Base-by-base conservation (phyloP, 37 sponge, comb jelly and placozoan genomes). In the Theonella swinhoei region DNA sequence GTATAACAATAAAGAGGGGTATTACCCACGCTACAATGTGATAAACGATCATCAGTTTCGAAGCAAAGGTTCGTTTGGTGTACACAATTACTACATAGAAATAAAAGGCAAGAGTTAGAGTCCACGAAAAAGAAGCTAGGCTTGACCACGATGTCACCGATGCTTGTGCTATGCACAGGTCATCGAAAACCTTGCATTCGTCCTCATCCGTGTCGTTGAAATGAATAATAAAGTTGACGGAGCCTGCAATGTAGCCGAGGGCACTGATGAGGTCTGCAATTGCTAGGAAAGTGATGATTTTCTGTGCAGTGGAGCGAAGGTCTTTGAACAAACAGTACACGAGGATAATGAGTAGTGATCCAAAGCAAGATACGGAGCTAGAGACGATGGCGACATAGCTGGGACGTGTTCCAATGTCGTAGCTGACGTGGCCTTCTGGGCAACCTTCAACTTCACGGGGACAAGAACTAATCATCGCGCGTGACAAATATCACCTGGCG, bases 231-330 rank as follows among this genome's bases (percentile, higher is more conserved):
- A 60, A 79, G 64, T 80, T 80, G 3, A 62, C 36, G 3, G 91
- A 80, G 14, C 86, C 86, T 4, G 70, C 33, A 31, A 91, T 81
- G 80, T 91, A 91, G 28, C 91, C 87, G 11, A 64, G 40, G 66
- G 87, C 91, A 64, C 76, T 86, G 64, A 81, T 54, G 38, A 91
- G 77, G 47, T 91, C 91, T 4, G 91, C 82, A 0, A 91, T 0
- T 24, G 91, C 91, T 17, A 91, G 25, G 7, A 83, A 64, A 3
- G 87, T 61, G 60, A 91, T 78, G 41, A 91, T 82, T 31, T 74
- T 47, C 58, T 85, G 80, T 0, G 91, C 62, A 0, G 72, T 65
- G 28, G 91, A 81, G n/a, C 91, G 42, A n/a, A 79, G 61, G 43
- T 85, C 86, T 40, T 81, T 85, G 62, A 85, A 80, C 17, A 75